A percentile compares a stretch with the other conserved stretches of the same genome.
These are phyloP conservation scores for Aurelia coerulea DNA, from an alignment of 30 jellyfish, hydroid and myxozoan species.

Conservation along the genomic window DNA sequence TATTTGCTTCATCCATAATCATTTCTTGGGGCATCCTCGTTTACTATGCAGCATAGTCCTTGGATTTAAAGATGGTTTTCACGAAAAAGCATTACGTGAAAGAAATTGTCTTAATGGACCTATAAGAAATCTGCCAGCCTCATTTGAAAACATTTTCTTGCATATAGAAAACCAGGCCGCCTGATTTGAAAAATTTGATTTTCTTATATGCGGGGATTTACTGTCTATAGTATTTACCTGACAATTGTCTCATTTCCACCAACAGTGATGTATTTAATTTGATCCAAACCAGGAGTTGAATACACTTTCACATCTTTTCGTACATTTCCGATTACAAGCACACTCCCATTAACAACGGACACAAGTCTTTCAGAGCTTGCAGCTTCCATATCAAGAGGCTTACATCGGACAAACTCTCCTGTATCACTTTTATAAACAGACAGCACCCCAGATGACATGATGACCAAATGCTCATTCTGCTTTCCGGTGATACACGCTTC, in stretches of 20 bases:
- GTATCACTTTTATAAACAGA: constrained; percentile 22
- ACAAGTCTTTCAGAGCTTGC: constrained; percentile 35
- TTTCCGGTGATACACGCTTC: constrained; percentile 42
- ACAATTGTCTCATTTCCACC: constrained; percentile 17
- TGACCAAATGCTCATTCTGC: constrained; percentile 11
- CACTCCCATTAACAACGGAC: background rate
- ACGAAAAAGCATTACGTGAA: too few species aligned
- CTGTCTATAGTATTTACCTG: too few species aligned
- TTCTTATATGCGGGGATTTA: too few species aligned
- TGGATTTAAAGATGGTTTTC: too few species aligned
- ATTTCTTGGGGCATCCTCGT: too few species aligned
- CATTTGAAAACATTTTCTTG: too few species aligned
- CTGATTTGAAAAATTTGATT: too few species aligned
- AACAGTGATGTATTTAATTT: background rate
- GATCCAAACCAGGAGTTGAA: constrained; percentile 33
- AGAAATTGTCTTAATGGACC: too few species aligned
- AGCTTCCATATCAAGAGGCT: constrained; percentile 8
- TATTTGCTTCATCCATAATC: too few species aligned
- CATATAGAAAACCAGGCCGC: too few species aligned
- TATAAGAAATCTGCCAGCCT: too few species aligned
- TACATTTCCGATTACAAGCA: constrained; percentile 21
- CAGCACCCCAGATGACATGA: constrained; percentile 23
- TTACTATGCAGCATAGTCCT: too few species aligned
- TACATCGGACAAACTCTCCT: constrained; percentile 47
- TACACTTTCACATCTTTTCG: constrained; percentile 35